These are phyloP conservation scores for human (Homo sapiens) DNA, from an alignment of 2,113 vertebrate species.

Conservation along the genomic window GRCh38 chr18:58961501-58962000, in stretches of 20 bases:
- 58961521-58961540: not conserved
- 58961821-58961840: too few relatives aligned
- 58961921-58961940: not conserved
- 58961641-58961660: not conserved
- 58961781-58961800: not conserved
- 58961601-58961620: fast-evolving
- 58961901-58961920: not conserved
- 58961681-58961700: not conserved
- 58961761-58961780: not conserved
- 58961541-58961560: fast-evolving
- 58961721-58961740: not conserved
- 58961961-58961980: too few relatives aligned
- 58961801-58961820: fast-evolving
- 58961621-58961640: fast-evolving
- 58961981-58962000: too few relatives aligned
- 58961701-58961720: too few relatives aligned
- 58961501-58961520: not conserved
- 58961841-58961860: not conserved
- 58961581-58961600: fast-evolving
- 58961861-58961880: not conserved
- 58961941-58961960: too few relatives aligned
- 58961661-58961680: not conserved
- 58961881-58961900: not conserved
- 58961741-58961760: not conserved
- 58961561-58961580: not conserved